Percentiles rank a stretch among this genome's conserved stretches.
These are phyloP conservation scores for Abramis brama DNA, from an alignment of 2,113 vertebrate species.

Conservation along the genomic window DNA sequence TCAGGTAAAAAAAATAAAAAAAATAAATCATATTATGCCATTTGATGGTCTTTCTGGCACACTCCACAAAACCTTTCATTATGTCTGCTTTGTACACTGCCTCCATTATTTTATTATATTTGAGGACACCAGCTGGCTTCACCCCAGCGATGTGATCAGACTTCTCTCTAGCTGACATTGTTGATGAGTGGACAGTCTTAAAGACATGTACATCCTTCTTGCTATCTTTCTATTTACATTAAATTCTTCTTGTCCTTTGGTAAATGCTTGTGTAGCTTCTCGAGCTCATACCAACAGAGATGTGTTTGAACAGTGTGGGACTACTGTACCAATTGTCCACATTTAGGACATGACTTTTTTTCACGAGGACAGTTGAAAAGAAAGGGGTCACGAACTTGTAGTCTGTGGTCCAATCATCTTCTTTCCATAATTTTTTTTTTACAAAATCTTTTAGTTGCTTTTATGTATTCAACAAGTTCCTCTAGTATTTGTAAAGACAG, in stretches of 20 bases:
- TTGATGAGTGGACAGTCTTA: constrained; percentile 3
- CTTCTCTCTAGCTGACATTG: background rate
- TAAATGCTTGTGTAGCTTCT: no score
- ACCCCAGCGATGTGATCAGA: background rate
- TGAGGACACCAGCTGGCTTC: constrained; percentile 9
- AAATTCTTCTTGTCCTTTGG: no score
- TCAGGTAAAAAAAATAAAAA: constrained; percentile 31
- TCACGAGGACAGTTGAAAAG: background rate
- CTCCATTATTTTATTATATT: constrained; percentile 36
- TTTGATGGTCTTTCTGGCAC: constrained; percentile 29
- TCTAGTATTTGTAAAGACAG: background rate
- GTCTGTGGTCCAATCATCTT: background rate
- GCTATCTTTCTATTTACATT: background rate
- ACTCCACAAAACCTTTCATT: constrained; percentile 34
- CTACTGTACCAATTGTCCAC: background rate
- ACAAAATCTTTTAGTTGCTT: background rate
- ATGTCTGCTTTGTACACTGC: constrained; percentile 36
- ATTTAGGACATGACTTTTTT: background rate
- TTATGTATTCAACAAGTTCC: background rate
- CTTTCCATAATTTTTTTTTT: background rate
- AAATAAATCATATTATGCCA: constrained; percentile 34
- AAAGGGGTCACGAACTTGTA: background rate
- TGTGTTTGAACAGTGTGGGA: background rate
- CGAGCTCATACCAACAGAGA: background rate
- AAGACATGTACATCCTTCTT: background rate